Conservation (phyloP, 2,888 invertebrate genomes). For the Rutpela maculata region DNA sequence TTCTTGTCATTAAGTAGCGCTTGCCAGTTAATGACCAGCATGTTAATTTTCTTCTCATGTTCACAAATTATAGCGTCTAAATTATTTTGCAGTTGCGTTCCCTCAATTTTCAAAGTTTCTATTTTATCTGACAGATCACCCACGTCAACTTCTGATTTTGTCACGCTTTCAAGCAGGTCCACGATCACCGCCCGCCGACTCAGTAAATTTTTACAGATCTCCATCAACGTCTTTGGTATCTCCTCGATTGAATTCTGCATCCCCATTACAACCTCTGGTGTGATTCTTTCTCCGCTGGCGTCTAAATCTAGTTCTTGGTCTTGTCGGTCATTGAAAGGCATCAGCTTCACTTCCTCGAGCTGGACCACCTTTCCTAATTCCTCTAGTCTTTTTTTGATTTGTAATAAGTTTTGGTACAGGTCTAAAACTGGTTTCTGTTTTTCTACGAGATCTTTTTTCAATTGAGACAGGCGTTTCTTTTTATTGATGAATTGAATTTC, state of each 20-base stretch:
- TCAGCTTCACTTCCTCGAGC: slow-evolving; percentile 65
- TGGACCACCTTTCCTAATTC: slow-evolving; percentile 67
- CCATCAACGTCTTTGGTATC: slow-evolving; percentile 66
- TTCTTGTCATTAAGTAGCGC: slow-evolving; percentile 59
- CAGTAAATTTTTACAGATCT: slow-evolving; percentile 67
- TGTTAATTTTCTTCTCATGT: slow-evolving; percentile 63
- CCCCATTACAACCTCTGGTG: slow-evolving; percentile 51
- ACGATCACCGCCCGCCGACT: slow-evolving; percentile 63
- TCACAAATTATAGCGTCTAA: slow-evolving; percentile 64
- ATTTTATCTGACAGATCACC: slow-evolving; percentile 61
- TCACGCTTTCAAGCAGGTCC: slow-evolving; percentile 64
- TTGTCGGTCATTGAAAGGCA: slow-evolving; percentile 49
- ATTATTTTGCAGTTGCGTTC: slow-evolving; percentile 62
- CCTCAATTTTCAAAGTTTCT: slow-evolving; percentile 62
- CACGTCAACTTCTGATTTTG: slow-evolving; percentile 62
- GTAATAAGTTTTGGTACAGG: slow-evolving; percentile 66
- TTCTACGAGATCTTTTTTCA: slow-evolving; percentile 67
- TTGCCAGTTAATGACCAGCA: slow-evolving; percentile 63
- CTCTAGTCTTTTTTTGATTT: slow-evolving; percentile 68
- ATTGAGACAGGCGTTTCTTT: slow-evolving; percentile 65
- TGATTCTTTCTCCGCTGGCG: slow-evolving; percentile 52
- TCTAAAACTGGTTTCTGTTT: slow-evolving; percentile 70
- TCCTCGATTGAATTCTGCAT: slow-evolving; percentile 68
- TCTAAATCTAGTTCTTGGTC: slow-evolving; percentile 16
- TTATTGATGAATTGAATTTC: slow-evolving; percentile 70